These are phyloP conservation scores for Hedychridium roseum DNA, from an alignment of 2,888 invertebrate genomes.

Conservation along the genomic window DNA sequence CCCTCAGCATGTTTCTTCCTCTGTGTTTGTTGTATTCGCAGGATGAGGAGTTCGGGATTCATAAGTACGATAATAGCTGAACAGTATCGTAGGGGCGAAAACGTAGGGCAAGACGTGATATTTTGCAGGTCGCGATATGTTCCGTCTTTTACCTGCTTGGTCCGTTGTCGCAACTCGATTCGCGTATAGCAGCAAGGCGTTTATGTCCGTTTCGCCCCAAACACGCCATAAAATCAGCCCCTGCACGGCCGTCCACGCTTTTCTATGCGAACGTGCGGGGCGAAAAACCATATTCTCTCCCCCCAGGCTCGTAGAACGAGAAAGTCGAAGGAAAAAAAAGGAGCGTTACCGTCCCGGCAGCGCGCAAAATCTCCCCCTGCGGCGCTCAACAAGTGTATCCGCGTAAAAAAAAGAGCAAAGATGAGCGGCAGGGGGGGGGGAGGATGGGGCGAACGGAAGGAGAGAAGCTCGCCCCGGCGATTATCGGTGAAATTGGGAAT, in stretches of 20 bases:
- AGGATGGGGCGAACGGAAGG: constrained; percentile 7
- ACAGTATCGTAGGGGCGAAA: background rate
- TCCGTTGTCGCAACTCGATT: constrained; percentile 33
- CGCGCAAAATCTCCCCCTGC: constrained; percentile 39
- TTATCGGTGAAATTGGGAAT: constrained; percentile 62
- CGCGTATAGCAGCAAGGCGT: constrained; percentile 36
- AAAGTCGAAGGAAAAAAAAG: background rate
- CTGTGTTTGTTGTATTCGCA: background rate
- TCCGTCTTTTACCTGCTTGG: too few species aligned
- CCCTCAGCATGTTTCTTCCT: background rate
- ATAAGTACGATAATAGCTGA: background rate
- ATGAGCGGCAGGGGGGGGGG: constrained; percentile 7
- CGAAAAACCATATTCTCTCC: constrained; percentile 50
- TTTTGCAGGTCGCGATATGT: constrained; percentile 19
- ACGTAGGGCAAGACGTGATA: constrained; percentile 3
- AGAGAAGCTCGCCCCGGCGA: constrained; percentile 38
- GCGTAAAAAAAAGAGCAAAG: constrained; percentile 46
- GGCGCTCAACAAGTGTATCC: constrained; percentile 63
- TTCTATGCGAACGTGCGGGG: constrained; percentile 48
- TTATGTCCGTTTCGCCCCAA: constrained; percentile 50
- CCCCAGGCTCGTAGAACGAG: constrained; percentile 32
- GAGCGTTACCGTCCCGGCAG: constrained; percentile 27
- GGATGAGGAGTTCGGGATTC: too few species aligned
- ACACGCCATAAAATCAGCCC: constrained; percentile 57
- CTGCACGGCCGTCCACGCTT: constrained; percentile 42